Percentiles rank a stretch among this genome's conserved stretches.
Evolutionary conservation across 1,140 invertebrate genomes (phyloP).

Genomic region (Chironomus striatipennis): DNA sequence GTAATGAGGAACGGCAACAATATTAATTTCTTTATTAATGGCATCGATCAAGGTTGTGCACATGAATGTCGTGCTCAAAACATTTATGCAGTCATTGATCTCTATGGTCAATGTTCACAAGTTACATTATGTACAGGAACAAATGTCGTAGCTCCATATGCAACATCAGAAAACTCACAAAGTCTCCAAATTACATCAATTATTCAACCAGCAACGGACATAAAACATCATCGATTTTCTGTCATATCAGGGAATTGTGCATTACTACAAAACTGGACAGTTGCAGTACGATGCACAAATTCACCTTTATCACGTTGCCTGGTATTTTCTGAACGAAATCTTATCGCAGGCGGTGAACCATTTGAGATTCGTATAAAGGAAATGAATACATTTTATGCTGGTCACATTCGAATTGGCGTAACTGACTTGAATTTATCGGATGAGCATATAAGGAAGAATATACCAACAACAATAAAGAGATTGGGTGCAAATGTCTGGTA

Average conservation of each 20-base stretch:
- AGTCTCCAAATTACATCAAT: slow-evolving; percentile 39
- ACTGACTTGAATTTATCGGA: slow-evolving; percentile 38
- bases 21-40: slow-evolving; percentile 85
- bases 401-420: slow-evolving; percentile 37
- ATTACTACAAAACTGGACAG: slow-evolving; percentile 38
- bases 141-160: slow-evolving; percentile 38
- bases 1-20: slow-evolving; percentile 81
- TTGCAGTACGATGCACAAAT: slow-evolving; percentile 33
- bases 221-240: slow-evolving; percentile 37
- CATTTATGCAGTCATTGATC: slow-evolving; percentile 89
- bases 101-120: slow-evolving; percentile 91
- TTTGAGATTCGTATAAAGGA: slow-evolving; percentile 38
- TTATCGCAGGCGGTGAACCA: slow-evolving; percentile 35
- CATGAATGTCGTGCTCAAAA: slow-evolving; percentile 71
- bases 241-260: slow-evolving; percentile 37
- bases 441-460: slow-evolving; percentile 37
- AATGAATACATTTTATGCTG: slow-evolving; percentile 37
- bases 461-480: slow-evolving; percentile 34
- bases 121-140: slow-evolving; percentile 49
- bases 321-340: slow-evolving; percentile 37
- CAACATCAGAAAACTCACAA: slow-evolving; percentile 40
- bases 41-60: slow-evolving; percentile 80
- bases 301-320: slow-evolving; percentile 36
- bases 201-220: slow-evolving; percentile 35
- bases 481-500: slow-evolving; percentile 39